Evolutionary conservation across 2,113 vertebrate species (phyloP).

Genomic region (Astur gentilis): DNA sequence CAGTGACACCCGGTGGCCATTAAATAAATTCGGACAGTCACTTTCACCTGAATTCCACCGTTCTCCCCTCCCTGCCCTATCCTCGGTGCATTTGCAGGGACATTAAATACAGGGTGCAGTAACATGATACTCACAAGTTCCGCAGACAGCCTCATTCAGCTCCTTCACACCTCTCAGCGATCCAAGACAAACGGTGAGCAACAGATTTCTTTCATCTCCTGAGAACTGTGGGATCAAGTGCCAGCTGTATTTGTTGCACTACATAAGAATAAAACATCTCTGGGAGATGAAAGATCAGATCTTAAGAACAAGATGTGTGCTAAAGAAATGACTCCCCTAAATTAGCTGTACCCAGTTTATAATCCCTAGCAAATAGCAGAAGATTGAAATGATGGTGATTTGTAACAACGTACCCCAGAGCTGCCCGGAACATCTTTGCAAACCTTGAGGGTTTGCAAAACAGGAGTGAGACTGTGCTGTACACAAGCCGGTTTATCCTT

Average conservation of each 20-base stretch:
- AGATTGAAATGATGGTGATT: background rate
- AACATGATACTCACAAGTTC: background rate
- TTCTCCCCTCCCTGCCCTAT: accelerated
- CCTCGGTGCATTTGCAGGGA: background rate
- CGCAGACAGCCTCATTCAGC: accelerated
- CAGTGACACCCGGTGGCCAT: constrained; percentile 18
- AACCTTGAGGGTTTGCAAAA: background rate
- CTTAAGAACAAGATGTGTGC: background rate
- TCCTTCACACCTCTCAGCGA: background rate
- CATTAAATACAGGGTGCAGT: background rate
- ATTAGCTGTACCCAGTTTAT: background rate
- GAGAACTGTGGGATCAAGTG: background rate
- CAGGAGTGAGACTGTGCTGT: background rate
- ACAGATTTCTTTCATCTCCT: background rate
- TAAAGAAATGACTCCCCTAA: background rate
- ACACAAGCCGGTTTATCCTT: background rate
- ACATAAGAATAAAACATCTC: background rate
- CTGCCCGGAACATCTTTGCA: background rate
- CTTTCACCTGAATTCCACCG: background rate
- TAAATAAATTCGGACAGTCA: background rate
- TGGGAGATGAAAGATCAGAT: background rate
- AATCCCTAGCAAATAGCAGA: background rate
- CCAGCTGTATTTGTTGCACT: background rate
- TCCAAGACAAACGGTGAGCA: background rate
- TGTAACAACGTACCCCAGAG: background rate